Percentiles rank a stretch among this genome's conserved stretches.
Evolutionary conservation across 2,797 vertebrate species (phyloP).

Genomic region (Spea hammondii): DNA sequence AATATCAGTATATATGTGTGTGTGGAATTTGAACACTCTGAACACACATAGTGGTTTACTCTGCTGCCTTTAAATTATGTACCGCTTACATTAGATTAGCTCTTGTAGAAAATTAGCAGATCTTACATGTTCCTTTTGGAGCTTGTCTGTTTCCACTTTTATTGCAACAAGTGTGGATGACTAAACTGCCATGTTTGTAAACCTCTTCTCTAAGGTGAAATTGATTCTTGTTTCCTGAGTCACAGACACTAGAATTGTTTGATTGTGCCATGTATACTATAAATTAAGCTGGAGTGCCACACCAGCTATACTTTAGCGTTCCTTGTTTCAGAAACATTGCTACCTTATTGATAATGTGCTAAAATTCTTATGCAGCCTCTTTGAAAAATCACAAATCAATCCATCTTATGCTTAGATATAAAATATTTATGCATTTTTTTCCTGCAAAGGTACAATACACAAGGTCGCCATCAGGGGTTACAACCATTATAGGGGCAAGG

Average conservation of each 20-base stretch:
- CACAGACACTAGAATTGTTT: neutral
- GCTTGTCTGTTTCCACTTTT: neutral
- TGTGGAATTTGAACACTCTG: no score
- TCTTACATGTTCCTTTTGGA: neutral
- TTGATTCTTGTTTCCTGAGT: neutral
- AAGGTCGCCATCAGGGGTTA: no score
- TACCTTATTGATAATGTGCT: no score
- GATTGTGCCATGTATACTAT: neutral
- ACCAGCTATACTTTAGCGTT: neutral
- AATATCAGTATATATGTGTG: no score
- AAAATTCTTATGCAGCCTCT: no score
- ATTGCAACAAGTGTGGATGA: neutral
- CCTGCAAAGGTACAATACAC: no score
- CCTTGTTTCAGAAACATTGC: neutral
- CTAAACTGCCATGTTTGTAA: neutral
- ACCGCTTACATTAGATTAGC: neutral
- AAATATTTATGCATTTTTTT: no score
- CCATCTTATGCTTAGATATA: no score
- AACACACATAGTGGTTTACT: neutral
- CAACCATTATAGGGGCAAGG: no score
- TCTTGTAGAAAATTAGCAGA: neutral
- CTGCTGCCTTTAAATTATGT: neutral
- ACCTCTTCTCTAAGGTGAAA: neutral
- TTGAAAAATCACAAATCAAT: no score
- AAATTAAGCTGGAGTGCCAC: neutral